phyloP scores from a whole-genome alignment of 2,888 invertebrate species.

The Dasypogon diadema region DNA sequence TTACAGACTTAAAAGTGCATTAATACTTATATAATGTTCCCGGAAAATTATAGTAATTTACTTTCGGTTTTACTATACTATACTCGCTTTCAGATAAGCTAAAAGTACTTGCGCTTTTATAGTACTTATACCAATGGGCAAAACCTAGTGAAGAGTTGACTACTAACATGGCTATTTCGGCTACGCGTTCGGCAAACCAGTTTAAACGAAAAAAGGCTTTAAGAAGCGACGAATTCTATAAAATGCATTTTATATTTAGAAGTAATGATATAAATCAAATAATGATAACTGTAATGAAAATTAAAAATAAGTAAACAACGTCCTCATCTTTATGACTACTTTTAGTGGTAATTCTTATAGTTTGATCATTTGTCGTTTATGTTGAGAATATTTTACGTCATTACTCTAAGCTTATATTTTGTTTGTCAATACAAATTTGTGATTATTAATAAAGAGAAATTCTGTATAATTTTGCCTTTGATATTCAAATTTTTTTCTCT shows the following conservation, averaged over 20 bases:
- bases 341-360: conserved; percentile 26
- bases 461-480: conserved; percentile 3
- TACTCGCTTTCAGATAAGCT: conserved; percentile 32
- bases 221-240: conserved; percentile 15
- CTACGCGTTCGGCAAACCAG: conserved; percentile 15
- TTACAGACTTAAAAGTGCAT: neutral
- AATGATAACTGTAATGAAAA: conserved; percentile 30
- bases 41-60: conserved; percentile 1
- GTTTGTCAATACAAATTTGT: conserved; percentile 38
- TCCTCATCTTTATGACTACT: conserved; percentile 36
- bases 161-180: conserved; percentile 5
- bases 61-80: neutral
- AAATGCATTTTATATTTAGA: conserved; percentile 47
- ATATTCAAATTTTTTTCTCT: too few relatives aligned
- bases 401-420: conserved; percentile 38
- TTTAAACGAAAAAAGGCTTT: conserved; percentile 21
- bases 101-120: conserved; percentile 34
- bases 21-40: neutral
- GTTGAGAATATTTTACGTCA: conserved; percentile 30
- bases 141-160: conserved; percentile 24
- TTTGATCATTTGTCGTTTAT: conserved; percentile 13
- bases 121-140: conserved; percentile 7
- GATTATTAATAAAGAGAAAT: conserved; percentile 30
- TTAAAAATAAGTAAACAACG: conserved; percentile 40
- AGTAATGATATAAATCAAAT: conserved; percentile 32